Conservation (phyloP, 2,888 invertebrate genomes). For the Cepaea hortensis region DNA sequence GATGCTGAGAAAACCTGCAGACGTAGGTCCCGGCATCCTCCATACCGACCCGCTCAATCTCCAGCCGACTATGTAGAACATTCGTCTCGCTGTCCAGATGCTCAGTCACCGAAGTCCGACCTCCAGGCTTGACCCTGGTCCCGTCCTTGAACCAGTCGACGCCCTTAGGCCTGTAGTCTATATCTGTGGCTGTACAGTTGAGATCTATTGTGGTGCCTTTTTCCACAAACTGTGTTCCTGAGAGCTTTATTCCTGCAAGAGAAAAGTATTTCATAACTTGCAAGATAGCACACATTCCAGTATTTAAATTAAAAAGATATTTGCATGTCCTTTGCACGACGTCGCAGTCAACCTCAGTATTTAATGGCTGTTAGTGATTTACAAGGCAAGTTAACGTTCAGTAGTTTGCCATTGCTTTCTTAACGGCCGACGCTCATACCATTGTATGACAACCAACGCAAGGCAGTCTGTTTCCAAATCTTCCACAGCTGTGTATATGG, state of each 20-base stretch:
- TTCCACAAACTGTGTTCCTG: conserved; percentile 58
- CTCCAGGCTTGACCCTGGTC: conserved; percentile 54
- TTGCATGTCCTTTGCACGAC: no score
- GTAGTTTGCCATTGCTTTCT: no score
- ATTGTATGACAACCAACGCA: no score
- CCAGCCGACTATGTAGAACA: conserved; percentile 58
- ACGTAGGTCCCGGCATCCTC: conserved; percentile 64
- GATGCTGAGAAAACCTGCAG: conserved; percentile 62
- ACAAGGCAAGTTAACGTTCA: no score
- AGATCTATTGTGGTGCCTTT: conserved; percentile 58
- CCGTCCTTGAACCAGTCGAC: conserved; percentile 66
- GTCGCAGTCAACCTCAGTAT: no score
- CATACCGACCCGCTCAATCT: conserved; percentile 58
- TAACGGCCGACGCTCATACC: no score
- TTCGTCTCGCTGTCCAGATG: conserved; percentile 56
- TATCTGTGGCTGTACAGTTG: conserved; percentile 61
- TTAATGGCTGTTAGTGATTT: no score
- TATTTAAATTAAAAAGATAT: no score
- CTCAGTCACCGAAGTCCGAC: conserved; percentile 54
- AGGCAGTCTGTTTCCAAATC: no score
- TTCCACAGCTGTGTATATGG: no score
- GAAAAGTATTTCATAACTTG: background rate
- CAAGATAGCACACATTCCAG: background rate
- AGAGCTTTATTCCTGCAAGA: conserved; percentile 57
- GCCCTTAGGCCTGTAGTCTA: conserved; percentile 57